A percentile compares a stretch with the other conserved stretches of the same genome.
Evolutionary conservation across 2,888 invertebrate species (phyloP).

Genomic region (Agrotis exclamationis): DNA sequence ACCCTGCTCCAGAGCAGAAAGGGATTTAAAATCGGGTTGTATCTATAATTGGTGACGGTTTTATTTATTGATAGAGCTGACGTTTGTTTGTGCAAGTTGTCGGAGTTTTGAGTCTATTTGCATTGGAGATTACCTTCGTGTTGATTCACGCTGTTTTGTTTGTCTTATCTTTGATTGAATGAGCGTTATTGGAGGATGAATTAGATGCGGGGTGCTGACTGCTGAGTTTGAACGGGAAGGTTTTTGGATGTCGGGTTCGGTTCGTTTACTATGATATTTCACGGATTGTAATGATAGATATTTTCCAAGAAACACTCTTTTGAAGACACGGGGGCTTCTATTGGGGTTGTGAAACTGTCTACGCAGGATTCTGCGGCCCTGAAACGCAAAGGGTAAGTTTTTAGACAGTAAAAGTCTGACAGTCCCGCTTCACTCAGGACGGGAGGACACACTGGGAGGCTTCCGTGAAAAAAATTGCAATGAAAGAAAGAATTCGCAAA

Average conservation of each 20-base stretch:
- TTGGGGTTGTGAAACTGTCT: no score
- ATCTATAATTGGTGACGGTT: conserved; percentile 59
- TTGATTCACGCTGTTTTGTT: conserved; percentile 48
- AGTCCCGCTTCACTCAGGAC: no score
- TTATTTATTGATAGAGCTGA: conserved; percentile 48
- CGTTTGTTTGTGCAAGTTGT: conserved; percentile 44
- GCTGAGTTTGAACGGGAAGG: conserved; percentile 2
- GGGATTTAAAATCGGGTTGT: conserved; percentile 32
- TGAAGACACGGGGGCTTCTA: no score
- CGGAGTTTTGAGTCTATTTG: conserved; percentile 53
- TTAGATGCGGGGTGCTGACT: conserved; percentile 14
- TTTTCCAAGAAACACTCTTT: neutral
- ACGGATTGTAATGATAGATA: neutral
- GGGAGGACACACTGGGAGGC: no score
- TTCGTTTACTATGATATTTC: neutral
- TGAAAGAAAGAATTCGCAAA: neutral
- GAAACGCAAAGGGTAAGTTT: no score
- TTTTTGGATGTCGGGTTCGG: neutral
- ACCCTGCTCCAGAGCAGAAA: conserved; percentile 2
- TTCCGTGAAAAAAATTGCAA: neutral
- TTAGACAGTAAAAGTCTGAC: no score
- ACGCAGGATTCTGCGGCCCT: no score
- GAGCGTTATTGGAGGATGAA: conserved; percentile 32
- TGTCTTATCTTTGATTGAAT: conserved; percentile 48
- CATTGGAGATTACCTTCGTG: conserved; percentile 47